A percentile compares a stretch with the other conserved stretches of the same genome.
These are phyloP conservation scores for Empis stercorea DNA, from an alignment of 2,888 invertebrate species.

Conservation along the genomic window DNA sequence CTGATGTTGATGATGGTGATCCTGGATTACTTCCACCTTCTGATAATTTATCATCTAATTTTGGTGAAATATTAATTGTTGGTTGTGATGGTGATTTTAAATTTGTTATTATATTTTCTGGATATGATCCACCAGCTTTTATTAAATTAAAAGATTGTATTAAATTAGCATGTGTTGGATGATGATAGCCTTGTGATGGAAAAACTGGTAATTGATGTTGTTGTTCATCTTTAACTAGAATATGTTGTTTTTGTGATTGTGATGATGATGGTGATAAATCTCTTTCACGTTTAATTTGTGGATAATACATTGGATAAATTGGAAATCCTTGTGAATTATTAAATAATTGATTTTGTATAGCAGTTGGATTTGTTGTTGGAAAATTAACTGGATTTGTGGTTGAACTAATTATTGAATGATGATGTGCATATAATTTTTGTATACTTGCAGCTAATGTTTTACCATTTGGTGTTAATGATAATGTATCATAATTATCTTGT, in stretches of 20 bases:
- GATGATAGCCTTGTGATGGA: constrained; percentile 14
- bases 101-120: constrained; percentile 1
- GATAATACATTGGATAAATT: constrained; percentile 12
- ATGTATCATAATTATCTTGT: constrained; percentile 17
- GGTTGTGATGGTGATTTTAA: not conserved
- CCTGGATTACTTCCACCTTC: constrained; percentile 11
- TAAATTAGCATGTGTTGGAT: constrained; percentile 3
- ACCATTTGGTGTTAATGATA: constrained; percentile 2
- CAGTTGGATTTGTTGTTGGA: constrained; percentile 4
- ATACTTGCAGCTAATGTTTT: not conserved
- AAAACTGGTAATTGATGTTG: constrained; percentile 10
- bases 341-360: not conserved
- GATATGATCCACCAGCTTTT: constrained; percentile 6
- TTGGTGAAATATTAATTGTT: not conserved
- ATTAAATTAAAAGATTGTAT: not conserved
- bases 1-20: constrained; percentile 9
- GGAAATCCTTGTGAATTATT: constrained; percentile 5
- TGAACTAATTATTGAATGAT: not conserved
- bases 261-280: constrained; percentile 9
- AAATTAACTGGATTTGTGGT: constrained; percentile 3
- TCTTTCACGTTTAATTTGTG: constrained; percentile 9
- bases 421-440: not conserved
- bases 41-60: constrained; percentile 1
- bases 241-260: not conserved
- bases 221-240: not conserved